Conservation (phyloP, 2,113 vertebrate genomes). For the Malaclemys terrapin region DNA sequence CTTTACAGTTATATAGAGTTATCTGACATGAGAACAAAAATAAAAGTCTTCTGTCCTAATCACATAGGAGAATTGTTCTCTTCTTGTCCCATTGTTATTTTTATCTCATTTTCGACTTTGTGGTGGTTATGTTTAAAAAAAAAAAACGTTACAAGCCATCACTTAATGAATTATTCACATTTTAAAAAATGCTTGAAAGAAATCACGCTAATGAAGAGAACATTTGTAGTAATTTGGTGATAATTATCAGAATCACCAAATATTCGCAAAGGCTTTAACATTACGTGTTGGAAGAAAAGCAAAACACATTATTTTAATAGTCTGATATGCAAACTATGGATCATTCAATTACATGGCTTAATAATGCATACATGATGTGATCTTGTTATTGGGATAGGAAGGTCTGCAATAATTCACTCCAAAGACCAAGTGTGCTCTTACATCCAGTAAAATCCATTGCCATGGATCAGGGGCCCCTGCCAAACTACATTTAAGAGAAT, state of each 20-base stretch:
- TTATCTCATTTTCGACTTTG: constrained; percentile 1
- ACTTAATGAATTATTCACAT: constrained; percentile 85
- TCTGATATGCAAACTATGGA: constrained; percentile 99
- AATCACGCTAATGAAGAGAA: constrained; percentile 99
- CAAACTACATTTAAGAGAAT: constrained; percentile 98
- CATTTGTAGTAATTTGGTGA: constrained; percentile 98
- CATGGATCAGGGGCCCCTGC: constrained; percentile 87
- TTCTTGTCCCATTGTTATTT: not conserved
- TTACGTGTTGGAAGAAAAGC: constrained; percentile 98
- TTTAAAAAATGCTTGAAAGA: constrained; percentile 86
- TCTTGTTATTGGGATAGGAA: constrained; percentile 95
- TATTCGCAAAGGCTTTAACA: constrained; percentile 95
- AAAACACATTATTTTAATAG: constrained; percentile 99
- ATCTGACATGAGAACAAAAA: constrained; percentile 42
- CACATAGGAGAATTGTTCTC: not conserved
- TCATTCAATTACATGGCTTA: constrained; percentile 99
- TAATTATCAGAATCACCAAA: constrained; percentile 98
- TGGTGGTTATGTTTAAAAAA: constrained; percentile 64
- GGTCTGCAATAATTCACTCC: constrained; percentile 92
- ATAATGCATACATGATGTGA: constrained; percentile 99
- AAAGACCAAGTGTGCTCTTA: constrained; percentile 87
- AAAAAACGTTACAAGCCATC: constrained; percentile 75
- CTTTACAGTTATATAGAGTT: constrained; percentile 36
- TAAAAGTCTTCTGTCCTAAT: not conserved
- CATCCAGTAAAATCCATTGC: constrained; percentile 87